Percentiles rank a stretch among this genome's conserved stretches.
Evolutionary conservation across 1,140 invertebrate species (phyloP).

Genomic region (Lepidurus couesii): DNA sequence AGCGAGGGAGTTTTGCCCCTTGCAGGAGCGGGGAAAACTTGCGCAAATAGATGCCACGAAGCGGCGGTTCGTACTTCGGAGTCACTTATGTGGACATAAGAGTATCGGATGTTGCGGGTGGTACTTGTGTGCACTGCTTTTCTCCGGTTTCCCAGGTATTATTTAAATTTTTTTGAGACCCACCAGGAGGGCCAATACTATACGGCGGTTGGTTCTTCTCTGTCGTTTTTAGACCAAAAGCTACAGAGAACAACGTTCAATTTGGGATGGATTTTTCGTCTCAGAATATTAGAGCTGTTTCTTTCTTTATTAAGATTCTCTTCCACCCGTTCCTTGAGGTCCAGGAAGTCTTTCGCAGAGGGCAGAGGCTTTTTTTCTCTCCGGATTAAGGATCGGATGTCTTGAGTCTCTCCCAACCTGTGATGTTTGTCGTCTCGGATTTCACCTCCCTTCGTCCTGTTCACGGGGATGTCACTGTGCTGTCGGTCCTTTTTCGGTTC

Average conservation of each 20-base stretch:
- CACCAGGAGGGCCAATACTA: not conserved
- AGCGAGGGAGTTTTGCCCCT: not conserved
- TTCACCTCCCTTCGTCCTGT: not conserved
- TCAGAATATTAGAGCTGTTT: not conserved
- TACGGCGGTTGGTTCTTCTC: not conserved
- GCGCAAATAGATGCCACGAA: not conserved
- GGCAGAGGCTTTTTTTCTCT: not conserved
- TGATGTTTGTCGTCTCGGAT: not conserved
- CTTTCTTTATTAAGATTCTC: not conserved
- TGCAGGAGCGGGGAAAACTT: not conserved
- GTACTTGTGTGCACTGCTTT: not conserved
- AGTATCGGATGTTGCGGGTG: not conserved
- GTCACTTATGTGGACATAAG: not conserved
- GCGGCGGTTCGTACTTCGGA: not conserved
- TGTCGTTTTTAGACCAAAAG: not conserved
- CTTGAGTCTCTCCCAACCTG: not conserved
- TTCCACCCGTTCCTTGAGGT: slow-evolving; percentile 1
- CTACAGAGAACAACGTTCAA: no score
- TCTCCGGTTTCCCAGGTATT: not conserved
- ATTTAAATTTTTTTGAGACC: not conserved
- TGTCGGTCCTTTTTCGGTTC: not conserved
- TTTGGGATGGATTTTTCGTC: no score
- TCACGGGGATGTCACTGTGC: not conserved
- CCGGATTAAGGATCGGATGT: not conserved
- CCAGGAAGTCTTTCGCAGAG: not conserved